Conservation (phyloP, 2,888 invertebrate genomes). For the Mellilla xanthometata region DNA sequence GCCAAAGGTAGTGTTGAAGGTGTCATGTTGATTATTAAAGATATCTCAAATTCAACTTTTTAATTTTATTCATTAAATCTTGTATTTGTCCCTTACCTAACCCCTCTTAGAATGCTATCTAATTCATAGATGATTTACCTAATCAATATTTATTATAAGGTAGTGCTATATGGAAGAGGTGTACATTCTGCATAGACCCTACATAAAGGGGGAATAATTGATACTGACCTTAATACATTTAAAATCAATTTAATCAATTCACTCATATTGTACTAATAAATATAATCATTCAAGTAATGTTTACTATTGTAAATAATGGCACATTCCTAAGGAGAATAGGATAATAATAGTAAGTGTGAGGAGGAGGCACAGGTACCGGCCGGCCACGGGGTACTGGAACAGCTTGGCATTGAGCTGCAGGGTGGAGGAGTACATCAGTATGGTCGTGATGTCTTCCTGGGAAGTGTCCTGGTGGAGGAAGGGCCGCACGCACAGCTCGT, state of each 20-base stretch:
- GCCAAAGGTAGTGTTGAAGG: conserved; percentile 40
- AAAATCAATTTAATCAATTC: too few relatives aligned
- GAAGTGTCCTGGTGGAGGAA: conserved; percentile 91
- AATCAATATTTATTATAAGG: too few relatives aligned
- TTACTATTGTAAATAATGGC: conserved; percentile 81
- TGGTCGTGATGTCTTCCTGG: conserved; percentile 88
- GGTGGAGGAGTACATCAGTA: conserved; percentile 89
- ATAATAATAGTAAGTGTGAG: conserved; percentile 83
- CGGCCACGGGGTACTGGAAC: conserved; percentile 88
- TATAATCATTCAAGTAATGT: too few relatives aligned
- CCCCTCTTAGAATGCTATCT: too few relatives aligned
- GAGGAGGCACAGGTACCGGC: conserved; percentile 85
- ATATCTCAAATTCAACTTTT: conserved; percentile 23
- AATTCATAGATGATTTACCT: too few relatives aligned
- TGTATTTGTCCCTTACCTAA: too few relatives aligned
- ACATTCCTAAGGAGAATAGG: conserved; percentile 88
- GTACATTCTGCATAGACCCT: too few relatives aligned
- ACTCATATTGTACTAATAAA: too few relatives aligned
- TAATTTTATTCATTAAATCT: conserved; percentile 17
- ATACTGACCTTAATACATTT: too few relatives aligned
- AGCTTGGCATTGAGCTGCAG: conserved; percentile 89
- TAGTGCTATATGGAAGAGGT: too few relatives aligned
- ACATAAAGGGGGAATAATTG: too few relatives aligned
- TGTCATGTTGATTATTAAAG: conserved; percentile 32
- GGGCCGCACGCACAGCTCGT: conserved; percentile 89